Evolutionary conservation across 2,888 invertebrate genomes (phyloP).

Genomic region (Ophonus ardosiacus): DNA sequence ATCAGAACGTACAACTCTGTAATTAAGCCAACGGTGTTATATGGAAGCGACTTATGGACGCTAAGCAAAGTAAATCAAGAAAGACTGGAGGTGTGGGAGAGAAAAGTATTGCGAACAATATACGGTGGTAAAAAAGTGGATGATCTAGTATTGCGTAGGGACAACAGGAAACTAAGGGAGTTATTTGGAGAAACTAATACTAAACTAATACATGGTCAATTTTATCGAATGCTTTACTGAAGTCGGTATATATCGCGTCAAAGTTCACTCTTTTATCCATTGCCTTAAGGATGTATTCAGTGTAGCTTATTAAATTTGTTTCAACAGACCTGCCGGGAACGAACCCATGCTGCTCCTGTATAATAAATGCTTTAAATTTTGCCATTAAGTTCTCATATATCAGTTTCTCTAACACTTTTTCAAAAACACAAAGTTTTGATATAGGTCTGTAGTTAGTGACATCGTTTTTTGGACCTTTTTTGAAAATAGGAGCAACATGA

Average conservation of each 20-base stretch:
- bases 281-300: conserved; percentile 59
- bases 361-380: not conserved
- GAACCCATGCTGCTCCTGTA: not conserved
- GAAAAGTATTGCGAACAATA: too few relatives aligned
- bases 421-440: not conserved
- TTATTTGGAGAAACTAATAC: too few relatives aligned
- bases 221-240: too few relatives aligned
- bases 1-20: too few relatives aligned
- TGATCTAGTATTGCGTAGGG: too few relatives aligned
- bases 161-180: too few relatives aligned
- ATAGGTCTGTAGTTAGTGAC: conserved; percentile 41
- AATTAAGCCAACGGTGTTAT: too few relatives aligned
- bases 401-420: not conserved
- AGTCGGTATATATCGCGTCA: not conserved
- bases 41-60: too few relatives aligned
- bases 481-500: conserved; percentile 29
- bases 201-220: too few relatives aligned
- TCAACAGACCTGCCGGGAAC: not conserved
- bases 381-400: not conserved
- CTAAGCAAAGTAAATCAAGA: too few relatives aligned
- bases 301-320: conserved; percentile 39
- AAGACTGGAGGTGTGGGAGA: too few relatives aligned
- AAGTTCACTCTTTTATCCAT: not conserved
- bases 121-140: too few relatives aligned
- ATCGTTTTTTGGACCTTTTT: conserved; percentile 24